Evolutionary conservation across 2,888 invertebrate species (phyloP), one percentile per base, ranked within the genome.

Genomic region (Blastobasis lacticolella): DNA sequence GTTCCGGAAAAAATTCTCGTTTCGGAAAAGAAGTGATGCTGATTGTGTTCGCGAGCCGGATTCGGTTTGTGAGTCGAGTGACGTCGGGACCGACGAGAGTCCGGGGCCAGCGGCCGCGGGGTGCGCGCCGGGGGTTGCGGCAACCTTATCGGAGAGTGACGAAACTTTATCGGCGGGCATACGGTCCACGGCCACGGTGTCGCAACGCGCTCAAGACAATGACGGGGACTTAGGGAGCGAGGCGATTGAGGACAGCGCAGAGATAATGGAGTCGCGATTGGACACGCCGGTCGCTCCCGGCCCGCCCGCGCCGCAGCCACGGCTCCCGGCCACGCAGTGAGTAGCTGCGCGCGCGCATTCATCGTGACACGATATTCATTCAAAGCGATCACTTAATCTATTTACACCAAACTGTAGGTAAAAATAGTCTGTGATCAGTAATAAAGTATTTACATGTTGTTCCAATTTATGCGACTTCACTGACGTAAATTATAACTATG

Each of bases 1-100:
- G 46, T 66, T 68, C 38, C 61, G 58, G 59, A 64, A 59, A 52
- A 68, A 62, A 60, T 58, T 67, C 38, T 68, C 68, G 38, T 71
- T 69, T 45, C 65, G 54, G 54, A 66, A 62, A 44, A 70, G 70
- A 55, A 49, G 52, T 37, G 45, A 56, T 48, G 54, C 66, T 45
- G 62, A 68, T 42, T 57, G 52, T 59, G 59, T 54, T 49, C 62
- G 63, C 40, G 51, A 46, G 37, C 42, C 37, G 4, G 23, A 37
- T n/a, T 37, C 41, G 9, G 45, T 52, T 45, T 38, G 23, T 23
- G 23, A 23, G 23, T 23, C 23, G 23, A 23, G 23, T 23, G 23
- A 23, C 23, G 23, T 23, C 23, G 23, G 23, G 2, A 3, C 23
- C 23, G 23, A 3, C 23, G 23, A 23, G 23, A 23, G 23, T 23